Base-by-base conservation (phyloP, 2,113 vertebrate genomes). In the Xenotilapia flavipinnis region DNA sequence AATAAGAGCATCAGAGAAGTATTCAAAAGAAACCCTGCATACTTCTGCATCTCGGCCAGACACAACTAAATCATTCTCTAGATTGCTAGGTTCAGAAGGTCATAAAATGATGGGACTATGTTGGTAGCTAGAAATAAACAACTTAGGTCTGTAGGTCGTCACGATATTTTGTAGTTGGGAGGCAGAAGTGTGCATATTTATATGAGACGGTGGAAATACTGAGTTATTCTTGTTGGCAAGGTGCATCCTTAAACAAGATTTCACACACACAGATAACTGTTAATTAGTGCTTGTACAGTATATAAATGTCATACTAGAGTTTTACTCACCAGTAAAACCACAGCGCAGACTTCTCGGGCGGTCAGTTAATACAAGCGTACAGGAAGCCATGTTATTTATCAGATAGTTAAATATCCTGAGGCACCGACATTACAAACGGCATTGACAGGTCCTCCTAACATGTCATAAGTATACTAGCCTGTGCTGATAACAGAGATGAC, bases 341-440 rank as follows among this genome's bases (percentile, higher is more conserved):
- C 13, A 45, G 38, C 3, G 0, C 14, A 73, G 40, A 26, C 13
- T 73, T 73, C 8, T 26, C 5, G 3, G 36, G 7, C 1, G 7
- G 62, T 40, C 36, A 40, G 62, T 68, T 68, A 68, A 68, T 68
- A 23, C 11, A 38, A 38, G 31, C 3, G 11, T 21, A 38, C 60
- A 65, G 60, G 33, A 65, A 68, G 60, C 60, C 60, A 65, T 65
- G 33, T 38, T 68, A 13, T 13, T 68, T 68, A 68, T 38, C 33
- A 13, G 11, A 68, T 38, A 68, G 0, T 68, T 68, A 68, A 38
- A 38, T 38, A 68, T 38, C 19, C 0, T 21, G 33, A 68, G 1
- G 33, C 33, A 70, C n/a, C n/a, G 1, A 3, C n/a, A 70, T 23
- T 70, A 42, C 38, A 42, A 70, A 42, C 5, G 0, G 2, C 36